phyloP scores from a whole-genome alignment of 92 coral and sea anemone genomes.

The Scolanthus callimorphus region DNA sequence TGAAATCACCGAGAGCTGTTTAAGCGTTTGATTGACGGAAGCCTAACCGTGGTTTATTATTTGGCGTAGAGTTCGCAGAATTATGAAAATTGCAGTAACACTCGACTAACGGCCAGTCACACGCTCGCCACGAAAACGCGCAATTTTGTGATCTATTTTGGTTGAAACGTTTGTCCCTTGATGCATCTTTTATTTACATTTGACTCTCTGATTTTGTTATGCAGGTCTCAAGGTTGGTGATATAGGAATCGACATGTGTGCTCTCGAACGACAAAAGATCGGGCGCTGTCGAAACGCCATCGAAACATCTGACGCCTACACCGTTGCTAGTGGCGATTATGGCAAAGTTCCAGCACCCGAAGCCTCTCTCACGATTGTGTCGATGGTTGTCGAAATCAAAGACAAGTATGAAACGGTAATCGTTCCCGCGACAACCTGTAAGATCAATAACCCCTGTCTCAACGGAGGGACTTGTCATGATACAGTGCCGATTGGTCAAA shows the following conservation, averaged over 20 bases:
- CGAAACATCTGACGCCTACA: conserved; percentile 51
- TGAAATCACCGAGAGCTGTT: too few species aligned
- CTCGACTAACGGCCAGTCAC: too few species aligned
- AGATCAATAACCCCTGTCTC: conserved; percentile 42
- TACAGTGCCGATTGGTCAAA: conserved; percentile 56
- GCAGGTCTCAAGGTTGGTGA: conserved; percentile 56
- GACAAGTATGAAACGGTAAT: conserved; percentile 55
- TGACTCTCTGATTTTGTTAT: too few species aligned
- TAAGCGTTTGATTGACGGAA: too few species aligned
- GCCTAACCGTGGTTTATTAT: too few species aligned
- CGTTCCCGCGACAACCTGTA: conserved; percentile 39
- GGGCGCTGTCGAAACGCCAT: conserved; percentile 78
- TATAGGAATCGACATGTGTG: conserved; percentile 87
- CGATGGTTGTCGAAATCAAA: conserved; percentile 59
- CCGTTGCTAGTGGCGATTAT: conserved; percentile 86
- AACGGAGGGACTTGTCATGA: conserved; percentile 85
- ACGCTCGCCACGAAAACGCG: too few species aligned
- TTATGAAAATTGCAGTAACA: too few species aligned
- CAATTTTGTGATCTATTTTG: too few species aligned
- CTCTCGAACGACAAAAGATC: conserved; percentile 64
- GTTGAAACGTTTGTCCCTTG: too few species aligned
- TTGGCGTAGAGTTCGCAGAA: too few species aligned
- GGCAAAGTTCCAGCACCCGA: conserved; percentile 78
- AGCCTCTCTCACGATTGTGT: conserved; percentile 62
- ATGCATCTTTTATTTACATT: too few species aligned